Base-by-base conservation (phyloP, 2,113 vertebrate genomes). In the Okapia johnstoni region DNA sequence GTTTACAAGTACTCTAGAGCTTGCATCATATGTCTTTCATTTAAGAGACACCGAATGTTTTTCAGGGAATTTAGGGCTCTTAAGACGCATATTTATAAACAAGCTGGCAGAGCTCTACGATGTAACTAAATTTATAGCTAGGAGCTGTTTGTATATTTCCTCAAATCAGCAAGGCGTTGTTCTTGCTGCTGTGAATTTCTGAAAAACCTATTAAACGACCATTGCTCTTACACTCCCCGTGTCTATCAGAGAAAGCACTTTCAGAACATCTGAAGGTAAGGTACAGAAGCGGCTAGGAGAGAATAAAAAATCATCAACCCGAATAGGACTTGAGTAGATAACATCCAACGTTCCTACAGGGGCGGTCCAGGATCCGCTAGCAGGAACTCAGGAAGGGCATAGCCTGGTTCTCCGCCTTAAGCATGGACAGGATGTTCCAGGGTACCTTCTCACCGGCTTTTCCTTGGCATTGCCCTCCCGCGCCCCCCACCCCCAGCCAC, bases 11-110 rank as follows among this genome's bases (percentile, higher is more conserved):
- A 85, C 93, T 90, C 94, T 86, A 90, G 83, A 84, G 73, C 96
- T 90, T 57, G 91, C 96, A 98, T 97, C 98, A 98, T 97, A 81
- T 99, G 98, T 98, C 98, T 99, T 98, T 98, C 96, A 98, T 99
- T 99, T 98, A 98, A 97, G 98, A 98, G 97, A 97, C 97, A 98
- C 40, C 8, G 36, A 63, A 77, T 96, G n/a, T 57, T 97, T 94
- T 97, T 93, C 88, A 61, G 96, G 96, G 96, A 98, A 97, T 98
- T 97, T 96, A 94, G 96, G 60, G 86, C 96, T 97, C 96, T 98
- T 97, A 98, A 98, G 96, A 96, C 73, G 36, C 77, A 50, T 58
- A 94, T 97, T 97, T 98, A 96, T 95, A 98, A 98, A 98, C 97
- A 98, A 94, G 88, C 96, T 86, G 97, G 94, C 93, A 85, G 63